Evolutionary conservation across 2,797 vertebrate genomes (phyloP).

Genomic region (Calcarius lapponicus): DNA sequence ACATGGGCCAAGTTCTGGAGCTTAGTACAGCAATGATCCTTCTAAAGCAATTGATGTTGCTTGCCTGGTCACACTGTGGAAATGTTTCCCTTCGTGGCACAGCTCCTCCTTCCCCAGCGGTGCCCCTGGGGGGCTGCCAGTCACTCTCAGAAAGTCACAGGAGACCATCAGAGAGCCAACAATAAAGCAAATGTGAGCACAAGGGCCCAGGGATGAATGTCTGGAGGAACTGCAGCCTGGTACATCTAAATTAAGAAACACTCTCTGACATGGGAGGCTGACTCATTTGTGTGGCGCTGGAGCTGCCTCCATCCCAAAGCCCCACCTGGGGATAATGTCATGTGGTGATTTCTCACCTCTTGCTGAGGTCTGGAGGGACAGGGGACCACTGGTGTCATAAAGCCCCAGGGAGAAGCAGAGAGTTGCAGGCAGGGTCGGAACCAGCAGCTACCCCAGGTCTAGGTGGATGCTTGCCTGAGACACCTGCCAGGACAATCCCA

Average conservation of each 20-base stretch:
- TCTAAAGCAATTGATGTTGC: neutral
- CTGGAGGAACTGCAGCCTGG: neutral
- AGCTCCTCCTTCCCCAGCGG: neutral
- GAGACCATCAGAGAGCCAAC: neutral
- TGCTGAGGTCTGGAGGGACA: neutral
- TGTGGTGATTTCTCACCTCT: neutral
- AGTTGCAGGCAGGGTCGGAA: rapidly evolving
- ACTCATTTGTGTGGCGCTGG: rapidly evolving
- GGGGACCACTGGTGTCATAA: neutral
- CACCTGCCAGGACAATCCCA: neutral
- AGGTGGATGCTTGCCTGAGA: rapidly evolving
- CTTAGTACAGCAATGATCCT: neutral
- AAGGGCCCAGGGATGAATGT: neutral
- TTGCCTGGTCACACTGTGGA: neutral
- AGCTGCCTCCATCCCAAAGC: neutral
- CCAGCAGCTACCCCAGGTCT: neutral
- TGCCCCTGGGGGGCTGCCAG: neutral
- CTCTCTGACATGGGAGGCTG: neutral
- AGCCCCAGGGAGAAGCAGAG: neutral
- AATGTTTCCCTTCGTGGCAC: neutral
- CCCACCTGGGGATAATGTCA: neutral
- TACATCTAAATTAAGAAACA: conserved; percentile 1
- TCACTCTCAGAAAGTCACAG: neutral
- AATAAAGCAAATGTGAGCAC: neutral
- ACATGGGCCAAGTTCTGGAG: neutral